phyloP scores from a whole-genome alignment of 1,140 invertebrate genomes.

The Bombyx mori region DNA sequence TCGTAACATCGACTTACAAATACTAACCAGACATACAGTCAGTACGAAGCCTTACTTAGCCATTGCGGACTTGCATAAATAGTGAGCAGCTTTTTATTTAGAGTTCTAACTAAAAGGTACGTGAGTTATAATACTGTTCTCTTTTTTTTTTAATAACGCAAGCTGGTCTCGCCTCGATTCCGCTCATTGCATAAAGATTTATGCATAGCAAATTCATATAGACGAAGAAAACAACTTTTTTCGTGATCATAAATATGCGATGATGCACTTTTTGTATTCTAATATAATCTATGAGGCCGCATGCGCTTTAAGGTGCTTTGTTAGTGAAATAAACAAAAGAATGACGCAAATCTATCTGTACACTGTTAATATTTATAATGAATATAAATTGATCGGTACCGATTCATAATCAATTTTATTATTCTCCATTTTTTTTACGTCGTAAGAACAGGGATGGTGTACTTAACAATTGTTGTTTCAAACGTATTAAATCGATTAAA shows the following conservation, averaged over 20 bases:
- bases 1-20: too few relatives aligned
- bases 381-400: constrained; percentile 47
- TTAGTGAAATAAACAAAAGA: constrained; percentile 38
- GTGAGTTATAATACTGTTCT: too few relatives aligned
- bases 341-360: constrained; percentile 37
- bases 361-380: constrained; percentile 61
- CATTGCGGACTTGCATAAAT: background rate
- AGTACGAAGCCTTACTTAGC: too few relatives aligned
- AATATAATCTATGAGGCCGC: constrained; percentile 7
- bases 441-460: too few relatives aligned
- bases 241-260: constrained; percentile 9
- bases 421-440: too few relatives aligned
- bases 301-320: constrained; percentile 37
- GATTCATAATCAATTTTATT: too few relatives aligned
- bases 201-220: constrained; percentile 3
- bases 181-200: constrained; percentile 6
- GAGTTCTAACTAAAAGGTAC: background rate
- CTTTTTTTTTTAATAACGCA: too few relatives aligned
- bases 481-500: too few relatives aligned
- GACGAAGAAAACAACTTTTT: constrained; percentile 7
- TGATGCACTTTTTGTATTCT: constrained; percentile 13
- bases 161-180: too few relatives aligned
- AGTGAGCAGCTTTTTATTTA: constrained; percentile 34
- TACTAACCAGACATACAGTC: too few relatives aligned
- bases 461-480: too few relatives aligned